A percentile compares a stretch with the other conserved stretches of the same genome.
phyloP scores from a whole-genome alignment of 2,113 vertebrate genomes.

The Progne subis region DNA sequence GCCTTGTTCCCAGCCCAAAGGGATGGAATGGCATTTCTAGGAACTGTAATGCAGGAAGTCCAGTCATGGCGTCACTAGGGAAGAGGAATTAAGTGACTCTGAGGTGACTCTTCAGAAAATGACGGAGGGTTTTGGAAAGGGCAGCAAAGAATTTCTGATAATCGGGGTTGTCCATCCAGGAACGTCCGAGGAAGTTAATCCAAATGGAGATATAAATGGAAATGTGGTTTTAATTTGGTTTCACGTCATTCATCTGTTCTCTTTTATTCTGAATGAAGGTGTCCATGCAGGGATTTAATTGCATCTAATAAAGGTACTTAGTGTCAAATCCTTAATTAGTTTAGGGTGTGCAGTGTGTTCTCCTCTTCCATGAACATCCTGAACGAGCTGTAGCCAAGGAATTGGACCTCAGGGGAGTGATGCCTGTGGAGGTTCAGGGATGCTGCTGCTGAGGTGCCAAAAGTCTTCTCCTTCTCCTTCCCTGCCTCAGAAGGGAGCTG shows the following conservation, averaged over 20 bases:
- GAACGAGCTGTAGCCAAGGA: rapidly evolving
- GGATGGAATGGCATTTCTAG: background rate
- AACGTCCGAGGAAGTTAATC: background rate
- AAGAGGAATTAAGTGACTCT: background rate
- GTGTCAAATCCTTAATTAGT: background rate
- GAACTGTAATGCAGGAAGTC: rapidly evolving
- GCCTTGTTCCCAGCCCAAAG: rapidly evolving
- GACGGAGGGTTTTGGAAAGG: background rate
- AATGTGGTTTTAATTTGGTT: background rate
- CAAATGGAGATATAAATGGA: background rate
- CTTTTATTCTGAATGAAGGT: background rate
- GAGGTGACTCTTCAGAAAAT: background rate
- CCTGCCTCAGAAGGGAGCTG: rapidly evolving
- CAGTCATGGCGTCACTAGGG: background rate
- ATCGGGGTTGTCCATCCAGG: rapidly evolving
- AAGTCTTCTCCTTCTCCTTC: background rate
- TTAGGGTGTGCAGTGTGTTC: background rate
- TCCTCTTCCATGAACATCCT: rapidly evolving
- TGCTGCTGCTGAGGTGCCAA: background rate
- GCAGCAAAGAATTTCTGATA: too few relatives aligned
- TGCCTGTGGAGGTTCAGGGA: rapidly evolving
- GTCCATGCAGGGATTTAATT: background rate
- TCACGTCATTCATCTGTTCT: background rate
- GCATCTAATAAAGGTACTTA: background rate
- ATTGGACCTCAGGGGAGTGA: rapidly evolving